Base-by-base conservation (phyloP, 2,888 invertebrate genomes). In the Eupithecia dodoneata region DNA sequence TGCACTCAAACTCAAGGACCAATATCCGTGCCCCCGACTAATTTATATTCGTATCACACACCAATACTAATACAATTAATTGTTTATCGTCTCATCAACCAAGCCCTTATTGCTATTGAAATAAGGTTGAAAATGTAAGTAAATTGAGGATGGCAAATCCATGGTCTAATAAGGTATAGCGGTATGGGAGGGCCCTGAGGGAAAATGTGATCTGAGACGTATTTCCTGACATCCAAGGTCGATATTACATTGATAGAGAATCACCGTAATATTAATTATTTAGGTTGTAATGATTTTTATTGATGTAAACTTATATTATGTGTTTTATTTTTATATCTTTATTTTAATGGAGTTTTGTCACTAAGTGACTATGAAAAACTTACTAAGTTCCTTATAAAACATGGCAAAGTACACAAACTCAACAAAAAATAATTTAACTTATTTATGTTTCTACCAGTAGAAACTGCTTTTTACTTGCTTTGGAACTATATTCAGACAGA, bases 41-140 rank as follows among this genome's bases (percentile, higher is more conserved):
- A 44, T 55, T 49, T 47, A 70, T 47, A 94, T 92, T 93, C 93
- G 80, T 81, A 73, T 67, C 90, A 83, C 90, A 89, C 86, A 81
- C 76, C 89, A 88, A 89, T 94, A 93, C 94, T 94, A 94, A 94
- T 94, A 93, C 91, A 93, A 94, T 94, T 94, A 94, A 94, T 93
- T 93, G 90, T 90, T 86, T 91, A 89, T 89, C 30, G 63, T 87
- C 87, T 89, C 89, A 90, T 88, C 67, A 69, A 67, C 15, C 67
- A 10, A 45, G 45, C 15, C 52, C 73, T 76, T 78, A 78, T 76
- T 41, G 1, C 12, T 63, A 69, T 72, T 12, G 45, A 2, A 1
- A 70, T 79, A 78, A 76, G 71, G 78, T 78, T 42, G 73, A 71
- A 52, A 73, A 71, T 76, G 65, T 69, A 18, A 44, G 59, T 4